Conservation (phyloP, 2,888 invertebrate genomes). For the Mycalesis mineus region DNA sequence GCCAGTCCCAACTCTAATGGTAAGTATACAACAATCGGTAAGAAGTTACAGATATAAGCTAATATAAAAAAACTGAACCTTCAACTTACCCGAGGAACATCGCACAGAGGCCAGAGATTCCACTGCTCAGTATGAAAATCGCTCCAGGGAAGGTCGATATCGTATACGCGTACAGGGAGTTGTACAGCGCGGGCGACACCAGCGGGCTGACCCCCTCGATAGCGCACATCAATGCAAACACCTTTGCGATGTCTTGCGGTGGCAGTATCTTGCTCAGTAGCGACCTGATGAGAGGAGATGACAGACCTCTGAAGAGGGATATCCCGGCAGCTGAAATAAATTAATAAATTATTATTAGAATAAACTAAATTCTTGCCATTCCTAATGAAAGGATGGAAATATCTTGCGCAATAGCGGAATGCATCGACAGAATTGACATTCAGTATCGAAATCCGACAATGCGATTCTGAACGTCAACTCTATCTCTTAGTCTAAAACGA, state of each 20-base stretch:
- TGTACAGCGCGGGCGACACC: conserved; percentile 80
- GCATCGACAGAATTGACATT: no score
- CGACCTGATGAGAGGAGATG: conserved; percentile 79
- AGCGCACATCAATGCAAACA: conserved; percentile 83
- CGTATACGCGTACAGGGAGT: conserved; percentile 79
- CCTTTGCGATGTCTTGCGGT: conserved; percentile 81
- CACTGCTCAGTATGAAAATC: conserved; percentile 77
- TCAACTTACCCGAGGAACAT: conserved; percentile 74
- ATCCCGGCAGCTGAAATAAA: conserved; percentile 60
- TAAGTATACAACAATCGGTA: no score
- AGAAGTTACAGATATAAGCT: no score
- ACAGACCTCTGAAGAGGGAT: conserved; percentile 71
- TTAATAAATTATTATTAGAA: no score
- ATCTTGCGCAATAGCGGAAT: no score
- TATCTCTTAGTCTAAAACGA: no score
- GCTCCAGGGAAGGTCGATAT: conserved; percentile 77
- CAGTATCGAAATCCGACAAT: no score
- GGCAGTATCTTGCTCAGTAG: conserved; percentile 80
- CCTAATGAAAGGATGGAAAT: no score
- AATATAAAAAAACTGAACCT: no score
- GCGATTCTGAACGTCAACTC: no score
- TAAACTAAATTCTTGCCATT: no score
- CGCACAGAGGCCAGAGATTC: conserved; percentile 61
- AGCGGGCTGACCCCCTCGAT: conserved; percentile 81
- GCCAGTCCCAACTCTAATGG: no score